Base-by-base conservation (phyloP, 2,888 invertebrate species). In the Agonum fuliginosum region DNA sequence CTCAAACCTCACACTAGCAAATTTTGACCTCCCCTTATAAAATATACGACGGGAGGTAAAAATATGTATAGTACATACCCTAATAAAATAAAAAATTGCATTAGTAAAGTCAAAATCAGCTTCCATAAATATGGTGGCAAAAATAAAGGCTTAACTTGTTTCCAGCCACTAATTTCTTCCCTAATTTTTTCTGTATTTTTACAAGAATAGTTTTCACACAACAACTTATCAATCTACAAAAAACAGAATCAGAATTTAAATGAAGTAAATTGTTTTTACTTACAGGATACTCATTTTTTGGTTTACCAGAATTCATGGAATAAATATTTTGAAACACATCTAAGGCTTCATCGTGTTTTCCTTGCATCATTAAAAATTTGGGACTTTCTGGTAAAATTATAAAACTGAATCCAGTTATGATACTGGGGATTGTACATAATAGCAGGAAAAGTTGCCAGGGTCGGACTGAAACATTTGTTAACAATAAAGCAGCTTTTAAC, bases 361-460 rank as follows among this genome's bases (percentile, higher is more conserved):
- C 88, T 0, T 87, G 88, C 20, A 88, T 84, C 51, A 91, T 86
- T 79, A 91, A 83, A 82, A 89, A 91, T 79, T 90, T 85, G 0
- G 91, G 91, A 20, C 90, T 90, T 85, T 91, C 91, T 0, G 90
- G 90, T 82, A 90, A 87, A 0, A 89, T 89, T 10, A 87, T 81
- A 27, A 90, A 84, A 8, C 89, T 83, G 48, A 89, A 80, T 46
- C 88, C 87, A 76, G 90, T 89, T 71, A 90, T 81, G 20, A 91
- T 83, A 62, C 89, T 89, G 0, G 91, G 91, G 22, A 90, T 82
- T 0, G 91, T 89, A 79, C 91, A 91, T 1, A 92, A 87, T 0
- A 90, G 88, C 22, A 92, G 89, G 82, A 92, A 92, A 17, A 91
- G 88, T 2, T 91, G 85, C 92, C 92, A 92, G 0, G 92, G 90